Base-by-base conservation (phyloP, 2,113 vertebrate species). In the Gallinago jamesoni region DNA sequence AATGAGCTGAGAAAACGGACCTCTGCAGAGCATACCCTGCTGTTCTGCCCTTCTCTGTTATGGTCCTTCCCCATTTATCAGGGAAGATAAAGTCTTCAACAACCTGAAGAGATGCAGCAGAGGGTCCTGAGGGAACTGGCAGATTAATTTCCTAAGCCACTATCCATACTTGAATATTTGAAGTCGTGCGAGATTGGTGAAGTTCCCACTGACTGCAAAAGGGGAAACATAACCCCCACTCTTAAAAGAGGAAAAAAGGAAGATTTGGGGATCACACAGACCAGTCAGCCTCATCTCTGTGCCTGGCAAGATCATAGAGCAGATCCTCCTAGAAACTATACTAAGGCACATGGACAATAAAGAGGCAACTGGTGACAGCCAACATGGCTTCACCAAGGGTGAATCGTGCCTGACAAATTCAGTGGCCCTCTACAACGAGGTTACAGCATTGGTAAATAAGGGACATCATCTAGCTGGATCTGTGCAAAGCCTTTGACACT, bases 1-100 rank as follows among this genome's bases (percentile, higher is more conserved):
- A 41, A 52, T 0, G 0, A 86, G 16, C 33, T 33, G 43, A 37
- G 60, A 21, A 66, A 41, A 79, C 7, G 20, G 35, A 41, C 9
- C 27, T 41, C 62, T 41, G 62, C 62, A 64, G 37, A 41, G 39
- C 62, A 41, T 64, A 28, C 6, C 8, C 21, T 20, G 15, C 35
- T 35, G 9, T 31, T 72, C 48, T 45, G 6, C 25, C 52, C 59
- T 57, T 11, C n/a, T 31, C 31, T 73, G 6, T 3, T 18, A 21
- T 0, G 0, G 24, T 39, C 17, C 18, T 72, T 68, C 48, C 68
- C 59, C 57, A 12, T 15, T 14, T 19, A 35, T 0, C n/a, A n/a
- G n/a, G n/a, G n/a, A n/a, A 63, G 14, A 62, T 43, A 17, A 53
- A 86, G 41, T 41, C 18, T 64, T 30, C 62, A 64, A 64, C 37